A percentile compares a stretch with the other conserved stretches of the same genome.
Evolutionary conservation across 2,888 invertebrate genomes (phyloP).

Genomic region (Tipula lateralis): DNA sequence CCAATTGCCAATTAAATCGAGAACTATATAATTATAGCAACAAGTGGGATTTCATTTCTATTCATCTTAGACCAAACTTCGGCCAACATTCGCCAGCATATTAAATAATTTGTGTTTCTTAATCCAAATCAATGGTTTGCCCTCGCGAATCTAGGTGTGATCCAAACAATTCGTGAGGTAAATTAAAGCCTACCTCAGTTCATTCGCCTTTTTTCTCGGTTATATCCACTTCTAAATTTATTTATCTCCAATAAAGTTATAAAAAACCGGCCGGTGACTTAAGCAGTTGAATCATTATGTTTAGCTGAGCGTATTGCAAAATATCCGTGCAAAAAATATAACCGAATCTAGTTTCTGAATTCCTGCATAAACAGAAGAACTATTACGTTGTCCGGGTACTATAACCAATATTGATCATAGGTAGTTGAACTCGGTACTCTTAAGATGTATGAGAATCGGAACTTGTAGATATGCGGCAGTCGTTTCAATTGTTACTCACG

Average conservation of each 20-base stretch:
- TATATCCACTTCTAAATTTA: constrained; percentile 39
- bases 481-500: constrained; percentile 43
- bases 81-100: constrained; percentile 41
- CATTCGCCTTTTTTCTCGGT: constrained; percentile 43
- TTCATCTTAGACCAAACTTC: constrained; percentile 39
- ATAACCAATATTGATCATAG: too few relatives aligned
- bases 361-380: constrained; percentile 32
- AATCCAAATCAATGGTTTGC: constrained; percentile 39
- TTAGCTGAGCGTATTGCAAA: constrained; percentile 39
- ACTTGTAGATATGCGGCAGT: constrained; percentile 43
- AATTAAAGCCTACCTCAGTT: constrained; percentile 39
- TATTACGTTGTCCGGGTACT: neutral
- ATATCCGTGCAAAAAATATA: neutral
- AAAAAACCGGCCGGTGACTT: neutral
- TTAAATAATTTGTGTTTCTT: constrained; percentile 43
- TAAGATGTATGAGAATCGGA: constrained; percentile 35
- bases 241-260: neutral
- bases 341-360: constrained; percentile 30
- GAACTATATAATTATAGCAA: constrained; percentile 29
- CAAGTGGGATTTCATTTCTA: neutral
- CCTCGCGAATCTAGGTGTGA: constrained; percentile 39
- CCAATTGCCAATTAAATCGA: too few relatives aligned
- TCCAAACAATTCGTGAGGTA: constrained; percentile 41
- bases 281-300: constrained; percentile 2
- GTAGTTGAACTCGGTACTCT: constrained; percentile 33